Evolutionary conservation across 2,888 invertebrate genomes (phyloP).

Genomic region (Diarsia rubi): DNA sequence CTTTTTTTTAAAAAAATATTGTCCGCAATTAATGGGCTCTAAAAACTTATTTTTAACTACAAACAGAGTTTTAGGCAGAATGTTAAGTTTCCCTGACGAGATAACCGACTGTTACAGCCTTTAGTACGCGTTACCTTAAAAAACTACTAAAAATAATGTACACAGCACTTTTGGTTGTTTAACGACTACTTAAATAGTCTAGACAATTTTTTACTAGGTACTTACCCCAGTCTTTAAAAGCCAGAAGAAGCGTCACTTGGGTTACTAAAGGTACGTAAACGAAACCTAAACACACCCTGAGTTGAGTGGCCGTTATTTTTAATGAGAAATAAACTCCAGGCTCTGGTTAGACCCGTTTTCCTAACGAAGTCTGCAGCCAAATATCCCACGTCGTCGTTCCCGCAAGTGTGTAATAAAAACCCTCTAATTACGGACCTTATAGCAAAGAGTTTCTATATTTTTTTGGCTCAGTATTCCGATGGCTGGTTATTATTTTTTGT

Average conservation of each 20-base stretch:
- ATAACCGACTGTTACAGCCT: slow-evolving; percentile 5
- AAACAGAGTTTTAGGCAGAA: background rate
- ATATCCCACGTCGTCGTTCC: slow-evolving; percentile 61
- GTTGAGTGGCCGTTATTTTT: slow-evolving; percentile 69
- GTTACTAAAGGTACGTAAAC: slow-evolving; percentile 55
- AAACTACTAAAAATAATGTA: slow-evolving; percentile 19
- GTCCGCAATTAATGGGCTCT: too few relatives aligned
- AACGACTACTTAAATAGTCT: slow-evolving; percentile 38
- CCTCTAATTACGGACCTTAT: slow-evolving; percentile 60
- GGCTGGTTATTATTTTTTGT: slow-evolving; percentile 17
- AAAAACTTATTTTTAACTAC: background rate
- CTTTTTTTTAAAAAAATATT: too few relatives aligned
- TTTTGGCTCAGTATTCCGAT: slow-evolving; percentile 27
- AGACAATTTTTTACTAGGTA: slow-evolving; percentile 42
- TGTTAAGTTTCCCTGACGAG: background rate
- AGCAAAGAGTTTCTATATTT: slow-evolving; percentile 54
- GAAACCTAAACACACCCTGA: slow-evolving; percentile 57
- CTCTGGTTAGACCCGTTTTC: slow-evolving; percentile 59
- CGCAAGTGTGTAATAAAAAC: slow-evolving; percentile 66
- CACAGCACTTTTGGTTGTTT: slow-evolving; percentile 17
- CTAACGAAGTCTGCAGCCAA: slow-evolving; percentile 67
- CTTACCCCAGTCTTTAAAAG: slow-evolving; percentile 25
- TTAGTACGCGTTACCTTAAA: slow-evolving; percentile 19
- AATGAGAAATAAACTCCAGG: slow-evolving; percentile 69
- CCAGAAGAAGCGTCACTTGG: slow-evolving; percentile 35